Evolutionary conservation across 1,140 invertebrate genomes (phyloP).

Genomic region (Drosophila simulans): DNA sequence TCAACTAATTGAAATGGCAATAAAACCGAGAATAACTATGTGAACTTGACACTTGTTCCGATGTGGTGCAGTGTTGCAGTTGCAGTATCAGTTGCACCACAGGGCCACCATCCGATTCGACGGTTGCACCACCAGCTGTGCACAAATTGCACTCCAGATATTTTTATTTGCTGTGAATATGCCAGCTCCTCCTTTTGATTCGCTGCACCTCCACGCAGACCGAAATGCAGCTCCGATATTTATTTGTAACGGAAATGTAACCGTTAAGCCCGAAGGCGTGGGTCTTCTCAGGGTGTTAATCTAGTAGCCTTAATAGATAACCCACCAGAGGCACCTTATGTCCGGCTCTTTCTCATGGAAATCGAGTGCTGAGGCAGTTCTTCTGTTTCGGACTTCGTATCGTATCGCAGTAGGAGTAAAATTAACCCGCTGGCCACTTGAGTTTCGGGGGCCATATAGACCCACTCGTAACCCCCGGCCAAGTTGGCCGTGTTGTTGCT

Average conservation of each 20-base stretch:
- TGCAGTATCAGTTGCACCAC: constrained; percentile 54
- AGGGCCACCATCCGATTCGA: constrained; percentile 56
- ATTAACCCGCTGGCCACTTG: constrained; percentile 58
- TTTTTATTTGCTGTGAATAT: constrained; percentile 83
- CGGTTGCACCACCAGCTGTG: constrained; percentile 82
- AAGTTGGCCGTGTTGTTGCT: constrained; percentile 46
- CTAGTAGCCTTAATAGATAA: constrained; percentile 83
- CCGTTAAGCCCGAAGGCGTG: constrained; percentile 37
- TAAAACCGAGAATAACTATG: background rate
- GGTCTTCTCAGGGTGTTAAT: constrained; percentile 60
- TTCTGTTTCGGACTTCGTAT: constrained; percentile 4
- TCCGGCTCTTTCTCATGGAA: constrained; percentile 64
- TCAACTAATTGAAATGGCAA: background rate
- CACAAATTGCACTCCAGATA: constrained; percentile 80
- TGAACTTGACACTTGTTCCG: background rate
- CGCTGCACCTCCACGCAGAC: constrained; percentile 3
- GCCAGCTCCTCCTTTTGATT: constrained; percentile 34
- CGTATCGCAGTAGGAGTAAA: constrained; percentile 77
- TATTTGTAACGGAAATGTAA: constrained; percentile 45
- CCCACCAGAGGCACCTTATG: constrained; percentile 65
- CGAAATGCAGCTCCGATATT: constrained; percentile 19
- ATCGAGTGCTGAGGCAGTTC: constrained; percentile 16
- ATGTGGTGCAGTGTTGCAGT: constrained; percentile 33
- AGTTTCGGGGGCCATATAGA: constrained; percentile 35
- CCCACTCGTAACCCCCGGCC: constrained; percentile 9